Evolutionary conservation across 2,797 vertebrate species (phyloP).

Genomic region (Hyperoplus immaculatus): DNA sequence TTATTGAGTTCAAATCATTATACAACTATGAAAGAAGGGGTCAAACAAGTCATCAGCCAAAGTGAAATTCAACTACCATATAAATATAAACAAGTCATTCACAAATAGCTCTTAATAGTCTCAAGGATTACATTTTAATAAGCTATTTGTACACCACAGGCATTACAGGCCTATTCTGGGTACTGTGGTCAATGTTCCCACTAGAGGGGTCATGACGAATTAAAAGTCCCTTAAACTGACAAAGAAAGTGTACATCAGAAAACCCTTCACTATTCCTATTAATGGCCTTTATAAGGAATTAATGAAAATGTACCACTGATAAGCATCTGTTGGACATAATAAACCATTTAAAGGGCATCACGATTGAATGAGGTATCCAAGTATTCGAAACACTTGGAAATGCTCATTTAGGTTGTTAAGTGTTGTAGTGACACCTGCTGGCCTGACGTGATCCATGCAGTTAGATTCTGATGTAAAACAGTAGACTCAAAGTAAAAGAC

Average conservation of each 20-base stretch:
- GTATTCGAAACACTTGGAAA: not conserved
- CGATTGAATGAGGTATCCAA: not conserved
- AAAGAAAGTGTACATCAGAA: not conserved
- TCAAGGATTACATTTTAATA: not conserved
- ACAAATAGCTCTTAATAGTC: not conserved
- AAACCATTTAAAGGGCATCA: not conserved
- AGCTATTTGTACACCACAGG: not conserved
- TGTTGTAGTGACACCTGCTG: constrained; percentile 52
- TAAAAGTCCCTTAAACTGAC: not conserved
- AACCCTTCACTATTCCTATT: not conserved
- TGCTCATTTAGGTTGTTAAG: not conserved
- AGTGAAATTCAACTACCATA: not conserved
- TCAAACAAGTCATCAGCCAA: not conserved
- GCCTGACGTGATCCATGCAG: not conserved
- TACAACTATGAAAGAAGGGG: not conserved
- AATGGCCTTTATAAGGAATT: not conserved
- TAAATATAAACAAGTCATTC: not conserved
- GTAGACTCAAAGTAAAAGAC: not conserved
- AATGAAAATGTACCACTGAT: not conserved
- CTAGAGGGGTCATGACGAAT: not conserved
- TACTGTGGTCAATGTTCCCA: too few species aligned
- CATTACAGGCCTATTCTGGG: not conserved
- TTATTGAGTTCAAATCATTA: not conserved
- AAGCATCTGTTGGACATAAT: not conserved
- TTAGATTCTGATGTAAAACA: not conserved